Conservation (phyloP, 2,888 invertebrate species). For the Strigamia crassipes region DNA sequence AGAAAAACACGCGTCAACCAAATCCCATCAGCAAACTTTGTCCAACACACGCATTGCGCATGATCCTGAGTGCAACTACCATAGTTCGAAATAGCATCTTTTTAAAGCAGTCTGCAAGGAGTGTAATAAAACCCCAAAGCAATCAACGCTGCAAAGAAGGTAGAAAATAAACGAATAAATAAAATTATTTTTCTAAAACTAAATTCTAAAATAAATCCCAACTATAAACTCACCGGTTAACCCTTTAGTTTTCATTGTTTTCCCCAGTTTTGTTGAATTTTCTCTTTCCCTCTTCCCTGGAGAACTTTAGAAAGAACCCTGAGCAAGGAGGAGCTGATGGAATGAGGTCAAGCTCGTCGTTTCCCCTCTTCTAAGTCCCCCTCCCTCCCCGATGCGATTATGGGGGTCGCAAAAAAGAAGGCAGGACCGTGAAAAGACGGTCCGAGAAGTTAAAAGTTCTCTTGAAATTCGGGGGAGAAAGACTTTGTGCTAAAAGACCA, state of each 20-base stretch:
- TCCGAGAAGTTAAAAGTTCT: constrained; percentile 42
- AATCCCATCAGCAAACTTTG: constrained; percentile 42
- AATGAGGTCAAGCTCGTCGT: constrained; percentile 34
- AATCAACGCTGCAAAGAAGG: neutral
- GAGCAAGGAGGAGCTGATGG: constrained; percentile 1
- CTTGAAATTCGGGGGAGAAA: constrained; percentile 25
- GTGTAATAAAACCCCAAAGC: neutral
- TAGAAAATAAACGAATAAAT: neutral
- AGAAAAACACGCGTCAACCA: constrained; percentile 38
- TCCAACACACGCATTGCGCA: constrained; percentile 32
- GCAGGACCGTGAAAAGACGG: constrained; percentile 36
- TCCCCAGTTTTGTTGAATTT: neutral
- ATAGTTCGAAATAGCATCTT: neutral
- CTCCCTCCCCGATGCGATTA: constrained; percentile 29
- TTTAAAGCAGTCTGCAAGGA: neutral
- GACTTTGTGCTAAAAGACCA: constrained; percentile 38
- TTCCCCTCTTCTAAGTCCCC: constrained; percentile 6
- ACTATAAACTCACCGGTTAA: neutral
- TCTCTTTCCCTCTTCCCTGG: neutral
- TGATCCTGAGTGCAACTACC: constrained; percentile 10
- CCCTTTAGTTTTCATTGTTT: neutral
- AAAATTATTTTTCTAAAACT: neutral
- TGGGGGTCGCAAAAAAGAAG: constrained; percentile 22
- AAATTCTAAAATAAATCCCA: neutral
- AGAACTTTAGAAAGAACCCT: neutral